These are phyloP conservation scores for Criorhina ranunculi DNA, from an alignment of 2,888 invertebrate species.

Conservation along the genomic window DNA sequence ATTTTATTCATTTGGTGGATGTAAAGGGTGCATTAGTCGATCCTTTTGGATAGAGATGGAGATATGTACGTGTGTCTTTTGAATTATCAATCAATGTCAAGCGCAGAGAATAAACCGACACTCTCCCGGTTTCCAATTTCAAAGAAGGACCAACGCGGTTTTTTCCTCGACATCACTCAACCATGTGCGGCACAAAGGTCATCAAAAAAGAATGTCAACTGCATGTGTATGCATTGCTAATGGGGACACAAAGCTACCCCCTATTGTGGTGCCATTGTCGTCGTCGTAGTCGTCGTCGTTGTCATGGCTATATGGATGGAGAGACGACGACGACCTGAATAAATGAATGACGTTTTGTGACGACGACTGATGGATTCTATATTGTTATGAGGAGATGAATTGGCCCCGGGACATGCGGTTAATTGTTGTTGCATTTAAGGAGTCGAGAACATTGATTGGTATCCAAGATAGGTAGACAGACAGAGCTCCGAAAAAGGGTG, in stretches of 20 bases:
- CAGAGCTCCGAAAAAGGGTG: background rate
- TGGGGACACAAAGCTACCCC: constrained; percentile 26
- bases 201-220: constrained; percentile 51
- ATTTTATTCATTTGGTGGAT: constrained; percentile 8
- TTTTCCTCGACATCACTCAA: constrained; percentile 32
- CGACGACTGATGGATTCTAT: constrained; percentile 37
- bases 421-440: constrained; percentile 4
- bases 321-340: constrained; percentile 43
- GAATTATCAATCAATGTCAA: constrained; percentile 73
- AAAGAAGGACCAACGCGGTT: constrained; percentile 49
- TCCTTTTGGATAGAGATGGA: background rate
- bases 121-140: constrained; percentile 34
- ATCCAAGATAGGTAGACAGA: too few species aligned
- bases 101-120: constrained; percentile 22
- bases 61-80: background rate
- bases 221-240: constrained; percentile 25
- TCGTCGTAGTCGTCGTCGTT: constrained; percentile 42
- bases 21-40: background rate
- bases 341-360: constrained; percentile 31
- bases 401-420: constrained; percentile 11
- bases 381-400: constrained; percentile 28
- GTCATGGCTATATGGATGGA: constrained; percentile 37
- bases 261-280: constrained; percentile 45
- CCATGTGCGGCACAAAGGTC: constrained; percentile 57
- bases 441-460: background rate